Percentiles rank a stretch among this genome's conserved stretches.
These are phyloP conservation scores for Orchesella flavescens DNA, from an alignment of 2,888 invertebrate genomes.

Conservation along the genomic window DNA sequence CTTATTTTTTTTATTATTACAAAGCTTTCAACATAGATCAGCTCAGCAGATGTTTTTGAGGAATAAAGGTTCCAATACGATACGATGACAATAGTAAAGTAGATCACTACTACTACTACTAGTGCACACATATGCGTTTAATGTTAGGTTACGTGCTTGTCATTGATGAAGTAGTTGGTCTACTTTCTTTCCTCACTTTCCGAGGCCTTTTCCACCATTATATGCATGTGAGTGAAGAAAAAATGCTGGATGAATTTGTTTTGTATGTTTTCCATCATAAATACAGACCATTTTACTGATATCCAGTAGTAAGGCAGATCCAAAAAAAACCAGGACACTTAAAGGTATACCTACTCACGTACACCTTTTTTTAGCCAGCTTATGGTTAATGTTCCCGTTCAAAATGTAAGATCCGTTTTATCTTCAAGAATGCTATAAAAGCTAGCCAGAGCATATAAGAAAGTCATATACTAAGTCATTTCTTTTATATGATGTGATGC, in stretches of 20 bases:
- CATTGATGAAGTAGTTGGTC: neutral
- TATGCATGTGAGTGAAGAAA: neutral
- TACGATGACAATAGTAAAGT: no score
- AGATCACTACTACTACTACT: no score
- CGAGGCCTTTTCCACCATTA: neutral
- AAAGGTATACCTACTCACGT: no score
- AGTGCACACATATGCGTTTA: no score
- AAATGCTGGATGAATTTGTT: neutral
- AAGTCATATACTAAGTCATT: no score
- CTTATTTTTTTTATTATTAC: slow-evolving; percentile 4
- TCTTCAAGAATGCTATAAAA: neutral
- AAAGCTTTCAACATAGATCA: neutral
- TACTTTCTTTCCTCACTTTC: neutral
- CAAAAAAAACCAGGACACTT: no score
- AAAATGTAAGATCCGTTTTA: neutral
- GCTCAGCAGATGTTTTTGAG: neutral
- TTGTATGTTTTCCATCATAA: neutral
- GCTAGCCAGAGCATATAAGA: no score
- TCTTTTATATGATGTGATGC: no score
- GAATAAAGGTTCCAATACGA: neutral
- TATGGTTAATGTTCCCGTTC: neutral
- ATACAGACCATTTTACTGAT: no score
- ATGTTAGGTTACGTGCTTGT: no score
- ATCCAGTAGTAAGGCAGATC: no score
- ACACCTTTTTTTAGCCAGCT: neutral